phyloP scores from a whole-genome alignment of 2,797 vertebrate species.

The Erithacus rubecula region DNA sequence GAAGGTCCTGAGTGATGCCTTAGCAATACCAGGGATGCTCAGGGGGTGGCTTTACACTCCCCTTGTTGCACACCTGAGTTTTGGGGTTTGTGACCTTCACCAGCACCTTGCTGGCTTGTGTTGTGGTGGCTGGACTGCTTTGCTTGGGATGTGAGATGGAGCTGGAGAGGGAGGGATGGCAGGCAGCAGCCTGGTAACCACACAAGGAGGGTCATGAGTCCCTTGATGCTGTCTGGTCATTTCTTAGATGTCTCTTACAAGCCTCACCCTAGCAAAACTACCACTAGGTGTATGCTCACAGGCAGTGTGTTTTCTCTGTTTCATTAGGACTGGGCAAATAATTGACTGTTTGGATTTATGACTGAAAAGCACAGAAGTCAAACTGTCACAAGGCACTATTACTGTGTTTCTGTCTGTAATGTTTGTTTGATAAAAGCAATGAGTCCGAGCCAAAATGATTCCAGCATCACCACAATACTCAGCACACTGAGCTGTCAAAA shows the following conservation, averaged over 20 bases:
- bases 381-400: background rate
- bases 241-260: background rate
- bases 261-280: background rate
- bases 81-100: background rate
- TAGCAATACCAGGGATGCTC: rapidly evolving
- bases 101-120: background rate
- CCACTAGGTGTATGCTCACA: background rate
- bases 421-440: background rate
- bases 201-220: rapidly evolving
- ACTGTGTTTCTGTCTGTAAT: background rate
- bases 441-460: background rate
- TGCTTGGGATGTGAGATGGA: background rate
- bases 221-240: background rate
- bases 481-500: background rate
- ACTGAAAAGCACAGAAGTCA: background rate
- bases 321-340: background rate
- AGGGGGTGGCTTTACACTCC: rapidly evolving
- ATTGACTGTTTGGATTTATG: background rate
- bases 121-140: background rate
- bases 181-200: background rate
- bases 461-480: background rate
- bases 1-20: background rate
- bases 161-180: background rate
- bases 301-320: background rate
- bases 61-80: background rate